Percentiles rank a stretch among this genome's conserved stretches.
Conservation (phyloP, 2,888 invertebrate genomes). For the Pardosa pseudoannulata region DNA sequence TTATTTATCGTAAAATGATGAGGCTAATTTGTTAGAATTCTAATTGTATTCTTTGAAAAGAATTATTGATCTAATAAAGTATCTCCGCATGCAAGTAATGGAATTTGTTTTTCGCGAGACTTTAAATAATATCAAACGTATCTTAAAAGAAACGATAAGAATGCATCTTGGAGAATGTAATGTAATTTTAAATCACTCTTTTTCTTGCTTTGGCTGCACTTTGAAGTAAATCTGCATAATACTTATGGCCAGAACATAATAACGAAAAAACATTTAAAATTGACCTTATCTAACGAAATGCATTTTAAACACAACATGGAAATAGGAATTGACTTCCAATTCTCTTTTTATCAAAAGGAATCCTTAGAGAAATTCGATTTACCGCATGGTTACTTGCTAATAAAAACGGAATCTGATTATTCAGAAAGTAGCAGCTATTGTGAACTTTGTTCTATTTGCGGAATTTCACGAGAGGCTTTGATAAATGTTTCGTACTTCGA, state of each 20-base stretch:
- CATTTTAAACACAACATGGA: background rate
- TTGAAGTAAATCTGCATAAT: background rate
- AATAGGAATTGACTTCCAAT: background rate
- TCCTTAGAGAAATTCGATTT: slow-evolving; percentile 7
- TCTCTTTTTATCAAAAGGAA: background rate
- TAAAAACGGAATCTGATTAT: slow-evolving; percentile 1
- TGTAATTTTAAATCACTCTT: background rate
- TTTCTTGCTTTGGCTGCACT: background rate
- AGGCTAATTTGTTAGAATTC: no score
- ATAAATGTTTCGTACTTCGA: background rate
- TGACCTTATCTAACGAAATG: background rate
- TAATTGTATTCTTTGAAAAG: no score
- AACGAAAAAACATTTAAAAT: background rate
- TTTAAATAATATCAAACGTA: background rate
- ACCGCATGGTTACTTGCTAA: slow-evolving; percentile 3
- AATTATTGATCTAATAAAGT: no score
- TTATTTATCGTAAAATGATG: no score
- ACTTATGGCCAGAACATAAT: background rate
- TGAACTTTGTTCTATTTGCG: background rate
- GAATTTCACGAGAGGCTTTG: background rate
- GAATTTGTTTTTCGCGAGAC: no score
- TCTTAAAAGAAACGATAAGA: background rate
- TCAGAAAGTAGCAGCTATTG: background rate
- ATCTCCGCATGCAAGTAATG: no score
- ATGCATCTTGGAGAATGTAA: background rate